These are phyloP conservation scores for Glyphotaelius pellucidus DNA, from an alignment of 2,888 invertebrate genomes.

Conservation along the genomic window DNA sequence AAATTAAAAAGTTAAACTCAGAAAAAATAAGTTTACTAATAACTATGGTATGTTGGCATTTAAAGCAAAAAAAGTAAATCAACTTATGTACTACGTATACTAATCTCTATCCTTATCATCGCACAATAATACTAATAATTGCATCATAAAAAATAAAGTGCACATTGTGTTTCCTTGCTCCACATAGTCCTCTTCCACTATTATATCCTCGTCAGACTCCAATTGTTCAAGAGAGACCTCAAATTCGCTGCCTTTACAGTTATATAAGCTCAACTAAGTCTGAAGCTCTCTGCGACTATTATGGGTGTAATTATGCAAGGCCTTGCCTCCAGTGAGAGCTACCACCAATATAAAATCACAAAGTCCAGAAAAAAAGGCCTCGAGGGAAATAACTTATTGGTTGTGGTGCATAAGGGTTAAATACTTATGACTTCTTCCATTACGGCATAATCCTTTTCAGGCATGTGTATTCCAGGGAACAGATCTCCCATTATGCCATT, in stretches of 20 bases:
- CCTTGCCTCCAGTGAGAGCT: background rate
- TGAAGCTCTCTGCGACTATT: no score
- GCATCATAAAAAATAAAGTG: background rate
- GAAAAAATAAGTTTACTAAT: no score
- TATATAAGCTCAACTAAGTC: background rate
- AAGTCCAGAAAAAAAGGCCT: background rate
- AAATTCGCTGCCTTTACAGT: background rate
- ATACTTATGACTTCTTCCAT: conserved; percentile 81
- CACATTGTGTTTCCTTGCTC: background rate
- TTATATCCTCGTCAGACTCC: background rate
- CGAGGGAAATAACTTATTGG: background rate
- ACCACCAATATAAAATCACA: background rate
- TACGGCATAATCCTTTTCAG: conserved; percentile 87
- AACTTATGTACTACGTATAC: no score
- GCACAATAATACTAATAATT: no score
- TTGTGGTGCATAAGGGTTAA: background rate
- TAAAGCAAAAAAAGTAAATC: no score
- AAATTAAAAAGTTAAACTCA: no score
- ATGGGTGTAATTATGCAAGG: no score
- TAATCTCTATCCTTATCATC: no score
- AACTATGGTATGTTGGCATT: no score
- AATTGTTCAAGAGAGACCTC: background rate
- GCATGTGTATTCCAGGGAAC: conserved; percentile 89
- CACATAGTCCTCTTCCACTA: background rate
- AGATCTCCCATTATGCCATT: conserved; percentile 93